A percentile compares a stretch with the other conserved stretches of the same genome.
Evolutionary conservation across 1,140 invertebrate genomes (phyloP).

Genomic region (Physella acuta): DNA sequence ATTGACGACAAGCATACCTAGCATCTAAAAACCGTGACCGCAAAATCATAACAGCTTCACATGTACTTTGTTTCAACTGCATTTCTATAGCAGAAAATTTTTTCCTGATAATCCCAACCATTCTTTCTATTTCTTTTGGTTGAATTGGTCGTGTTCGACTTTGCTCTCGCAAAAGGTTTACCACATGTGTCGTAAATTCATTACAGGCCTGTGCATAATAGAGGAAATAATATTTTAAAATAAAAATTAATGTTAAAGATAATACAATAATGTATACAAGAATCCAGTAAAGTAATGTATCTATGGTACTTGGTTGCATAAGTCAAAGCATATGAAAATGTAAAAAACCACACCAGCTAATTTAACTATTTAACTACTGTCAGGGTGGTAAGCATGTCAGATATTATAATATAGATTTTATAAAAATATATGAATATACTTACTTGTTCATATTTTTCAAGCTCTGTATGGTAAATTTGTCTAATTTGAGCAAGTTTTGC

Average conservation of each 20-base stretch:
- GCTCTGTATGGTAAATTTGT: conserved; percentile 97
- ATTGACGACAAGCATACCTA: conserved; percentile 70
- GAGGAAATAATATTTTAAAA: no score
- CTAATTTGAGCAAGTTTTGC: conserved; percentile 98
- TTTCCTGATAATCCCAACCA: conserved; percentile 99
- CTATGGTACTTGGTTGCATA: no score
- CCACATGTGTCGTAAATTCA: conserved; percentile 99
- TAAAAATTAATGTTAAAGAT: not conserved
- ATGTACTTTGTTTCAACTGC: conserved; percentile 99
- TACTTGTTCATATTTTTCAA: conserved; percentile 98
- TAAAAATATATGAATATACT: no score
- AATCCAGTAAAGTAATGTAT: no score
- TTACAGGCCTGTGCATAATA: conserved; percentile 83
- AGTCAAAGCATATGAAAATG: no score
- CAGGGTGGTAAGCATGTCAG: no score
- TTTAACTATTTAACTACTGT: no score
- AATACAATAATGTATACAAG: no score
- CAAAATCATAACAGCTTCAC: conserved; percentile 99
- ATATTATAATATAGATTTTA: no score
- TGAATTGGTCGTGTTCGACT: conserved; percentile 94
- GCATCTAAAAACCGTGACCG: conserved; percentile 91
- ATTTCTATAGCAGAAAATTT: conserved; percentile 99
- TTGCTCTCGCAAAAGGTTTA: conserved; percentile 96
- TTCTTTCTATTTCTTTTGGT: conserved; percentile 96
- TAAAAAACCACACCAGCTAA: no score